A percentile compares a stretch with the other conserved stretches of the same genome.
These are phyloP conservation scores for Phalloptychus januarius DNA, from an alignment of 2,797 vertebrate species.

Conservation along the genomic window DNA sequence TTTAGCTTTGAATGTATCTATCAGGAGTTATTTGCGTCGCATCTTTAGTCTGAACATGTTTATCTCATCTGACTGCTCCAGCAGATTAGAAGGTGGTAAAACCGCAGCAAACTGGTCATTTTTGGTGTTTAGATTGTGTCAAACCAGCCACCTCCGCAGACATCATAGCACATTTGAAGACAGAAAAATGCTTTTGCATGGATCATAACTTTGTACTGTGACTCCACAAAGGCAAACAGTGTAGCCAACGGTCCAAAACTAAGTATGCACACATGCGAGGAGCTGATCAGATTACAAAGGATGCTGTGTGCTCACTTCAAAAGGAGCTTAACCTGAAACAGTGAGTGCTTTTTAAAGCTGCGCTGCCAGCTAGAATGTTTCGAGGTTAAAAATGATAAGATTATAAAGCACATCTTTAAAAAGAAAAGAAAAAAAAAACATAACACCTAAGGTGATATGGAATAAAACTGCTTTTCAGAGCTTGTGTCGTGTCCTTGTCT, in stretches of 20 bases:
- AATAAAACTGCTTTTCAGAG: conserved; percentile 13
- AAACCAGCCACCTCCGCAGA: neutral
- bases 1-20: too few relatives aligned
- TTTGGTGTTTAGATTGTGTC: neutral
- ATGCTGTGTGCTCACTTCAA: conserved; percentile 4
- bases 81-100: neutral
- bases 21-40: neutral
- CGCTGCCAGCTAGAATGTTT: conserved; percentile 4
- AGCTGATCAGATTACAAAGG: neutral
- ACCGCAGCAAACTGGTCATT: neutral
- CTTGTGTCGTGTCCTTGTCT: conserved; percentile 40
- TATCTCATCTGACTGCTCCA: neutral
- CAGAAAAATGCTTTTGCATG: neutral
- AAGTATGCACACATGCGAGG: neutral
- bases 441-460: conserved; percentile 9
- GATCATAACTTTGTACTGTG: neutral
- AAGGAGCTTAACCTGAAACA: neutral
- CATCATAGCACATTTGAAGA: neutral
- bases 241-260: neutral
- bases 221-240: neutral
- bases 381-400: neutral
- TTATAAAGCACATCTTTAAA: conserved; percentile 5
- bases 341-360: neutral
- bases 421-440: conserved; percentile 3
- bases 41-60: neutral